Evolutionary conservation across 2,797 vertebrate species (phyloP), one percentile per base, ranked within the genome.

Genomic region (Sebastes elongatus): DNA sequence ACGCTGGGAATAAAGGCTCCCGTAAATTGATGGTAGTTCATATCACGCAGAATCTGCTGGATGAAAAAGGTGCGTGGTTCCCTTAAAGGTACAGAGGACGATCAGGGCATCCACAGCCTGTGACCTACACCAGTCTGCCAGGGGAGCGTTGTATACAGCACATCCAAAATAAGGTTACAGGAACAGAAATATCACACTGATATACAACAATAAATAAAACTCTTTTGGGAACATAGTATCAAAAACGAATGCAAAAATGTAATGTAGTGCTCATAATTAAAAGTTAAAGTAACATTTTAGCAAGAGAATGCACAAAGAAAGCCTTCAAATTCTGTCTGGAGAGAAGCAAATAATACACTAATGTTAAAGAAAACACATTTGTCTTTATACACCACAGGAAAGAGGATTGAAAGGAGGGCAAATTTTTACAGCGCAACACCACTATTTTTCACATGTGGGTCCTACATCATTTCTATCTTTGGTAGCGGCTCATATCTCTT

Each of bases 1-100:
- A 79, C 84, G 89, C 81, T 70, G 84, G 83, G 81, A 90, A 90
- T 90, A 88, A 90, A 89, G 89, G 86, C 76, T 89, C 86, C 86
- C 6, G 57, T 81, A 69, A 91, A 93, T 57, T 89, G 91, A 93
- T 88, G 92, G 72, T 73, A 78, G 91, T 90, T 91, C 81, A 88
- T 84, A 86, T 86, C 86, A 84, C 56, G 65, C 86, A 81, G 83
- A 85, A 82, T 89, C 81, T 82, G 83, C 74, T 83, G 83, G 85
- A 84, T 86, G 85, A 84, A 86, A 92, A 88, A 86, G 78, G 84
- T 85, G 59, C 22, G 71, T 80, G 80, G 80, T 84, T 91, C 88
- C 87, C 93, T 95, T 95, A 95, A 95, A 95, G 94, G 88, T 89
- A 94, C 94, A 95, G 94, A 72, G 87, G 78, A 93, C 67, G 1